These are phyloP conservation scores for Euclidia mi DNA, from an alignment of 2,888 invertebrate genomes.

Conservation along the genomic window DNA sequence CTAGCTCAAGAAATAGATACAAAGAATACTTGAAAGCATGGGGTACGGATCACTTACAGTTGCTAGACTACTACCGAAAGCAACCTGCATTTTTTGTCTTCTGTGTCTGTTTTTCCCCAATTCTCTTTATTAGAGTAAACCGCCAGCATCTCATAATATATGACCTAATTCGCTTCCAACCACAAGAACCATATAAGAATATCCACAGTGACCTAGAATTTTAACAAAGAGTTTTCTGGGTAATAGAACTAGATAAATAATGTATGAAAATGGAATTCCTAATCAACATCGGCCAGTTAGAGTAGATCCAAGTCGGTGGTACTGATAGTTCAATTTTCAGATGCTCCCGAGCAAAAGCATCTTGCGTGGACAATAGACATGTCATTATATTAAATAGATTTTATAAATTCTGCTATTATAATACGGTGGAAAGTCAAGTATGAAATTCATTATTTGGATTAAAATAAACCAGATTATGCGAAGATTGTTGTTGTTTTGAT, in stretches of 20 bases:
- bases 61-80: too few relatives aligned
- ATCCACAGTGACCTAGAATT: neutral
- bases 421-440: neutral
- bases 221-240: constrained; percentile 1
- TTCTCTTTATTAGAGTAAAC: too few relatives aligned
- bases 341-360: constrained; percentile 37
- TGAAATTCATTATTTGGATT: neutral
- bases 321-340: constrained; percentile 74
- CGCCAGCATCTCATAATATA: too few relatives aligned
- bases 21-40: too few relatives aligned
- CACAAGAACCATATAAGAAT: too few relatives aligned
- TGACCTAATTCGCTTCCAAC: too few relatives aligned
- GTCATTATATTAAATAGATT: constrained; percentile 3
- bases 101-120: too few relatives aligned
- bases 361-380: constrained; percentile 6
- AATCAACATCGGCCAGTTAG: constrained; percentile 65
- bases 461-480: too few relatives aligned
- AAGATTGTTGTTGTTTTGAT: too few relatives aligned
- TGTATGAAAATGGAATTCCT: constrained; percentile 56
- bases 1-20: too few relatives aligned
- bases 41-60: too few relatives aligned
- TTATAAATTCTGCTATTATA: neutral
- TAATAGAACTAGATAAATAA: constrained; percentile 37
- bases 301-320: constrained; percentile 61
- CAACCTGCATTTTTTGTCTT: too few relatives aligned